Evolutionary conservation across 2,888 invertebrate genomes (phyloP), one percentile per base, ranked within the genome.

Genomic region (Bugulina stolonifera): DNA sequence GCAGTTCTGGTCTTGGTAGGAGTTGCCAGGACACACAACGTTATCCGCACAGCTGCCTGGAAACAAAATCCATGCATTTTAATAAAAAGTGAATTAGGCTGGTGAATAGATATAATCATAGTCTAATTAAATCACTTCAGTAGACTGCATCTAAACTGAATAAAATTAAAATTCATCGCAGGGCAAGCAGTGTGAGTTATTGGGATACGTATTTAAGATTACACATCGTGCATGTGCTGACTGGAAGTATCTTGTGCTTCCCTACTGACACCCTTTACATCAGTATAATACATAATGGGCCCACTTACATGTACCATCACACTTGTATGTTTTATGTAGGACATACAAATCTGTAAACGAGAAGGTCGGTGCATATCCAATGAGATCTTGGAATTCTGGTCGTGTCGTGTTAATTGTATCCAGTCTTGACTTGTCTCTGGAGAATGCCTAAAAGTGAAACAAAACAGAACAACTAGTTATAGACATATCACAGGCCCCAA

Each of bases 1-100:
- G 34, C 64, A 64, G 32, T 64, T 32, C 34, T 64, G 25, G 10
- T 32, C 64, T 29, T 32, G 2, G 64, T 64, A 64, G 29, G 64
- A 27, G 5, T 32, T n/a, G 25, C 29, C 18, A 3, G 64, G 64
- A 32, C 64, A 64, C 43, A 5, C 18, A 18, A 10, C 43, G 18
- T 5, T 18, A 10, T 5, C 18, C 10, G 5, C 18, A 43, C 43
- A 43, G 10, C 18, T 18, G 18, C 43, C 43, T 43, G 43, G 10
- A 43, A 43, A 43, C 10, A 43, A 43, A 18, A 10, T 5, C 18
- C 43, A 5, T 10, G 10, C 5, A 18, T 43, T 43, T 10, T 43
- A 43, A 43, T 18, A 43, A 43, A 5, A 5, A 43, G 18, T n/a
- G n/a, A n/a, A n/a, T n/a, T n/a, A n/a, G n/a, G n/a, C n/a, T n/a